These are phyloP conservation scores for Cherax quadricarinatus DNA, from an alignment of 1,140 invertebrate species.

Conservation along the genomic window DNA sequence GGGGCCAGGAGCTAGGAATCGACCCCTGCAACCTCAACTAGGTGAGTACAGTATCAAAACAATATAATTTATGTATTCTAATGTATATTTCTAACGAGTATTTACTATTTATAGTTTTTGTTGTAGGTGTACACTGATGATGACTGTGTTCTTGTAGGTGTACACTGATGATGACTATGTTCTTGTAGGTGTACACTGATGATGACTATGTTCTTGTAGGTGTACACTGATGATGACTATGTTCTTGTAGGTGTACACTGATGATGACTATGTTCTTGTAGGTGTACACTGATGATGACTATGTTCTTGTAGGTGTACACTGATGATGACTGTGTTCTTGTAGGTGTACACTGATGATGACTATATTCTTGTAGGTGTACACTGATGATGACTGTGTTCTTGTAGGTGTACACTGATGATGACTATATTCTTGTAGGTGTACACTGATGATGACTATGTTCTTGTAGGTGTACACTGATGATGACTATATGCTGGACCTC, in stretches of 20 bases:
- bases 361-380: no score
- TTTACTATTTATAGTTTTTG: neutral
- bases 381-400: conserved; percentile 65
- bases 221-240: conserved; percentile 66
- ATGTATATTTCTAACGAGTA: neutral
- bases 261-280: conserved; percentile 68
- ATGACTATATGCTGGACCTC: conserved; percentile 67
- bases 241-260: no score
- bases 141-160: no score
- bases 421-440: no score
- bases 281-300: conserved; percentile 66
- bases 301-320: no score
- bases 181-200: no score
- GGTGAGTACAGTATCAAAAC: no score
- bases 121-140: conserved; percentile 59
- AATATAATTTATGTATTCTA: neutral
- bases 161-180: conserved; percentile 66
- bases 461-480: conserved; percentile 57
- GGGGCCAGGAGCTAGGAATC: no score
- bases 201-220: no score
- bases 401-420: conserved; percentile 63
- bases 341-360: conserved; percentile 65
- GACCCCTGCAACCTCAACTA: no score
- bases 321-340: conserved; percentile 65
- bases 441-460: conserved; percentile 66